Evolutionary conservation across 37 sponge, comb jelly and placozoan species (phyloP).

Genomic region (Aphrocallistes beatrix): DNA sequence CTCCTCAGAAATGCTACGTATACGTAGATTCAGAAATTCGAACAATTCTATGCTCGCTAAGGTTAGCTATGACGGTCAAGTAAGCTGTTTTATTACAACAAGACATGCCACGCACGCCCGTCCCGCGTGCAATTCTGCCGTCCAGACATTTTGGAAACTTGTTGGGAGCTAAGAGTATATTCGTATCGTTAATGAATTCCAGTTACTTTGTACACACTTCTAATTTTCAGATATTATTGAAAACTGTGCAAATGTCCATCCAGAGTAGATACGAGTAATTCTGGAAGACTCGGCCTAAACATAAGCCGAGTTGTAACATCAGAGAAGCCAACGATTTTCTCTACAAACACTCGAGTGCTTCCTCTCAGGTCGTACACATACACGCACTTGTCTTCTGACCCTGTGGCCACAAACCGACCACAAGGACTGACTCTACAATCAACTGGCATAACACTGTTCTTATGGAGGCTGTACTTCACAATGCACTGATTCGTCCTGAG

Average conservation of each 20-base stretch:
- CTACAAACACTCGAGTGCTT: not conserved
- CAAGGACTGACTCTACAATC: constrained; percentile 69
- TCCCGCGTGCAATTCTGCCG: too few species aligned
- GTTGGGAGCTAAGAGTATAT: too few species aligned
- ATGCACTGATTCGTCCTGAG: constrained; percentile 50
- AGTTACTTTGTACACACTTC: too few species aligned
- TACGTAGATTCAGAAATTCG: too few species aligned
- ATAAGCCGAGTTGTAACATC: not conserved
- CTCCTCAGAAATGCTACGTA: too few species aligned
- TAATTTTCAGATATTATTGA: too few species aligned
- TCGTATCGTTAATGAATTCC: too few species aligned
- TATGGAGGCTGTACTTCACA: not conserved
- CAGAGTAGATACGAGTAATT: not conserved
- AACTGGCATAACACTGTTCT: constrained; percentile 23
- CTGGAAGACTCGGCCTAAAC: not conserved
- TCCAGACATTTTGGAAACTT: too few species aligned
- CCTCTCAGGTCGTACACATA: constrained; percentile 19
- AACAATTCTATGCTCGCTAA: too few species aligned
- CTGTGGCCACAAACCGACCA: constrained; percentile 65
- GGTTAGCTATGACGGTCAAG: too few species aligned
- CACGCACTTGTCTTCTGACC: constrained; percentile 72
- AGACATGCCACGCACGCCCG: too few species aligned
- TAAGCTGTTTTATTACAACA: too few species aligned
- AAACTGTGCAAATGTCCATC: not conserved
- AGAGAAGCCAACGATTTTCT: constrained; percentile 2